Conservation (phyloP, 2,888 invertebrate genomes). For the Ditylenchus weischeri region DNA sequence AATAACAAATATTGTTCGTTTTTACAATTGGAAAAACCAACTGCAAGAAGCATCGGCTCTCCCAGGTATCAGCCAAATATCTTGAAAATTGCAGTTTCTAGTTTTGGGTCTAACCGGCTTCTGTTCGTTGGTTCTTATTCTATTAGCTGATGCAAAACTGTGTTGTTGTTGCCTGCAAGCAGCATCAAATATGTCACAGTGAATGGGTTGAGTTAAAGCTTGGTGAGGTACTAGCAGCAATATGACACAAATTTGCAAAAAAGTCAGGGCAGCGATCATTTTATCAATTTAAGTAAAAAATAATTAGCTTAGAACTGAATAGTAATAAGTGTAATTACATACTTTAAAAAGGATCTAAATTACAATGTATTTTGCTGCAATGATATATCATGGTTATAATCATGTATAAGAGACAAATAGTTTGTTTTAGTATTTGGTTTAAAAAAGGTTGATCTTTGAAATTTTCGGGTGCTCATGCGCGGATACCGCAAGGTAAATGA, state of each 20-base stretch:
- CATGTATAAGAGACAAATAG: no score
- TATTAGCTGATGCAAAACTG: neutral
- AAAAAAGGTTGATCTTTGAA: no score
- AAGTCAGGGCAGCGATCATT: no score
- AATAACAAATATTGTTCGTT: neutral
- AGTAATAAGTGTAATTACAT: no score
- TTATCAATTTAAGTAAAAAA: no score
- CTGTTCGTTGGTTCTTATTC: neutral
- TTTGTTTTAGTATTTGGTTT: no score
- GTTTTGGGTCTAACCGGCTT: neutral
- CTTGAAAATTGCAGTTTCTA: conserved; percentile 50
- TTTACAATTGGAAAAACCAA: conserved; percentile 35
- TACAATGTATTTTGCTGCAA: no score
- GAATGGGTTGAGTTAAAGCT: conserved; percentile 24
- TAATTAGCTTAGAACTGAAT: no score
- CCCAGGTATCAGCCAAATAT: conserved; percentile 57
- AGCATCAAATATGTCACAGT: conserved; percentile 54
- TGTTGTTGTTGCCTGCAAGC: conserved; percentile 39
- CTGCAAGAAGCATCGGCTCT: conserved; percentile 56
- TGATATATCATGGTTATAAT: no score
- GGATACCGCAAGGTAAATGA: no score
- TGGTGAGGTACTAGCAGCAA: neutral
- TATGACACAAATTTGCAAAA: neutral
- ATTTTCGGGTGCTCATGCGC: no score
- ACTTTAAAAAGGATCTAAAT: no score